Evolutionary conservation across 2,888 invertebrate genomes (phyloP).

Genomic region (Notocelia uddmanniana): DNA sequence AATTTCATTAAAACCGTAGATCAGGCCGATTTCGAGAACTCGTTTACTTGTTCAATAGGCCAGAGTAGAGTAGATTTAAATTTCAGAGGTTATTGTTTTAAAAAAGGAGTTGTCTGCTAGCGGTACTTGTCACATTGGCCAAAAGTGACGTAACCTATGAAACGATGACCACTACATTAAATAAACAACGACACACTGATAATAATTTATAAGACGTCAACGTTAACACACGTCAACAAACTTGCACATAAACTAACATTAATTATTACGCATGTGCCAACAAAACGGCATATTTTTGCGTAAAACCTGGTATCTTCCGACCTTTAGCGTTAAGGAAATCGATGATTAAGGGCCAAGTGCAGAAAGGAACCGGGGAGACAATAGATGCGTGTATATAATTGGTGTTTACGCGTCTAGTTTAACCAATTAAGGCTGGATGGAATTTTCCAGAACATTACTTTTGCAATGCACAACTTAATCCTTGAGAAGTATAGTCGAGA

Average conservation of each 20-base stretch:
- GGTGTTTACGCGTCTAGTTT: background rate
- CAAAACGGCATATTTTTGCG: background rate
- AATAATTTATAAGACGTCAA: conserved; percentile 3
- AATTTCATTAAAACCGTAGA: too few relatives aligned
- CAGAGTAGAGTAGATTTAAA: too few relatives aligned
- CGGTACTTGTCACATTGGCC: too few relatives aligned
- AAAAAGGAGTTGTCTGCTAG: too few relatives aligned
- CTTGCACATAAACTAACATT: background rate
- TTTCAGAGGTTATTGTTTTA: too few relatives aligned
- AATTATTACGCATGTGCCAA: background rate
- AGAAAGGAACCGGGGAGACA: conserved; percentile 5
- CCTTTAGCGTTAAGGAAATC: background rate
- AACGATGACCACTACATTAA: background rate
- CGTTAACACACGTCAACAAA: background rate
- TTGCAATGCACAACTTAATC: background rate
- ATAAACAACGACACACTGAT: background rate
- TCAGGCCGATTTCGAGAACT: too few relatives aligned
- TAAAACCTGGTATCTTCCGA: background rate
- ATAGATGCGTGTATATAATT: conserved; percentile 26
- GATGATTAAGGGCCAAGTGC: background rate
- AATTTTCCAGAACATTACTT: conserved; percentile 17
- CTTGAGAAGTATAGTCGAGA: too few relatives aligned
- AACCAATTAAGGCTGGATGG: background rate
- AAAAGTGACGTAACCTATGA: background rate
- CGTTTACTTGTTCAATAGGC: too few relatives aligned